Base-by-base conservation (phyloP, 2,113 vertebrate species). In the Elgaria multicarinata region DNA sequence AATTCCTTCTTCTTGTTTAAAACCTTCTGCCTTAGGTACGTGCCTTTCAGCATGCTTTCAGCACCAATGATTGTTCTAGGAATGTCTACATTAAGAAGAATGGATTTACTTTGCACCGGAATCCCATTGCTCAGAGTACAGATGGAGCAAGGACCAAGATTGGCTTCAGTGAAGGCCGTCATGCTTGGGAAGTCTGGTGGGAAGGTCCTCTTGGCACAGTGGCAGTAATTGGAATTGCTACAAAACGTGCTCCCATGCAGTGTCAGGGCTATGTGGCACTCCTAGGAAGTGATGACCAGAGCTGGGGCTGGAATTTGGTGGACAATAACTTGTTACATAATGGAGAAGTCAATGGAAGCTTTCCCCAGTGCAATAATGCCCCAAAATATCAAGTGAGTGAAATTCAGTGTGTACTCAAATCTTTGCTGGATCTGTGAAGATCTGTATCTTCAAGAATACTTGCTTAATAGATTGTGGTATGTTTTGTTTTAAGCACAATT, bases 121-220 rank as follows among this genome's bases (percentile, higher is more conserved):
- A 99, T 97, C 99, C 99, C 90, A 99, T 99, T 0, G 99, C 99
- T 87, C 99, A 99, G 96, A 99, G 99, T 97, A 99, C 99, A 0
- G 99, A 99, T 4, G 99, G 99, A 4, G 99, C 99, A 2, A 98
- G 99, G 58, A 99, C 98, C 92, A 99, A 99, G 96, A 99, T 99
- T 5, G 99, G 99, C 94, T 99, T 99, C 95, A 98, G 97, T 0
- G 99, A 99, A 96, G 99, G 99, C 69, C 98, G 99, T 62, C 99
- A 99, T 10, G 99, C 99, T 26, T 99, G 99, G 99, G 99, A 99
- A 96, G 98, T 99, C 91, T 99, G 99, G 99, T 99, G 99, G 99
- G 99, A 99, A 87, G 99, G 99, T 74, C 99, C 99, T 3, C 97
- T 99, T 16, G 99, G 99, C 90, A 99, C 99, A 0, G 99, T 99